Evolutionary conservation across 2,797 vertebrate species (phyloP).

Genomic region (Acropternis orthonyx): DNA sequence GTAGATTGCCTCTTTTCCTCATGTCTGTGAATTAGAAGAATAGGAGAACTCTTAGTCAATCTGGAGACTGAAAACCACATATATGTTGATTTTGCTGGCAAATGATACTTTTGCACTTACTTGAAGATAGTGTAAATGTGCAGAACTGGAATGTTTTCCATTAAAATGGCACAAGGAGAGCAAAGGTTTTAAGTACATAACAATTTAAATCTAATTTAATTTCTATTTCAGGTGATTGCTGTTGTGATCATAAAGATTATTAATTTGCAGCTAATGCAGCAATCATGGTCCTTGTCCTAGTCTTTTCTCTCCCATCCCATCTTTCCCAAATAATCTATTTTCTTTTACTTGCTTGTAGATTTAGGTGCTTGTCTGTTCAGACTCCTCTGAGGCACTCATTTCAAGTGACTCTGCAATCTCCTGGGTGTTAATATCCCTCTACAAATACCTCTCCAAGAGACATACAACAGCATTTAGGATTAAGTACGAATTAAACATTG

Average conservation of each 20-base stretch:
- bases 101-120: not conserved
- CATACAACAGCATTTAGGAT: not conserved
- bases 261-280: not conserved
- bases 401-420: not conserved
- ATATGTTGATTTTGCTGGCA: not conserved
- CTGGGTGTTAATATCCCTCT: not conserved
- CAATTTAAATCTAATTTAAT: not conserved
- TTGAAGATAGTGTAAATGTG: not conserved
- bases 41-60: not conserved
- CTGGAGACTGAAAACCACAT: not conserved
- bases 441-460: not conserved
- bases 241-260: not conserved
- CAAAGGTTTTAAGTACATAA: not conserved
- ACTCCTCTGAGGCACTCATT: not conserved
- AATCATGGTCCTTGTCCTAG: not conserved
- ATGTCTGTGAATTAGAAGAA: not conserved
- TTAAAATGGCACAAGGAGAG: not conserved
- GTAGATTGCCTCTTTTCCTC: not conserved
- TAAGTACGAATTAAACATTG: not conserved
- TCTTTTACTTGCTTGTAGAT: not conserved
- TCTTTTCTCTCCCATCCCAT: not conserved
- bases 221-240: fast-evolving
- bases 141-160: not conserved
- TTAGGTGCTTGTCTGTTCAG: not conserved
- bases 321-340: not conserved